These are phyloP conservation scores for Fabriciana adippe DNA, from an alignment of 2,888 invertebrate species.

Conservation along the genomic window DNA sequence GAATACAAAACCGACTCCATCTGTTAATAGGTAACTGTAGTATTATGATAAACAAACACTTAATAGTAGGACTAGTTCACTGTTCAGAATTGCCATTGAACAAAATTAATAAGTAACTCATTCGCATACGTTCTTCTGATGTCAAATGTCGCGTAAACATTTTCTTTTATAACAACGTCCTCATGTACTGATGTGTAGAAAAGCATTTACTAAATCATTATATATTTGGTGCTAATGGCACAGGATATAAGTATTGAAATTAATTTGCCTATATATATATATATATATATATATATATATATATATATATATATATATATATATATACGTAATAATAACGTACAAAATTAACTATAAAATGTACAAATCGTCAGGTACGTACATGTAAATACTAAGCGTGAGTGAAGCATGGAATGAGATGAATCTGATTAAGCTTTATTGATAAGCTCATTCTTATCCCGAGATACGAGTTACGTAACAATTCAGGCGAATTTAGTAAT, in stretches of 20 bases:
- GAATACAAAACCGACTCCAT: slow-evolving; percentile 18
- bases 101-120: slow-evolving; percentile 7
- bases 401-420: slow-evolving; percentile 62
- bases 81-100: slow-evolving; percentile 36
- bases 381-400: slow-evolving; percentile 56
- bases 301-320: too few species aligned
- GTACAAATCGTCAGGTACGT: slow-evolving; percentile 72
- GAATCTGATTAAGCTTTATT: slow-evolving; percentile 30
- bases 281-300: too few species aligned
- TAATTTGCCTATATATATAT: slow-evolving; percentile 28
- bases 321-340: too few species aligned
- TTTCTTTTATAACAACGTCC: neutral
- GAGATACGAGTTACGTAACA: neutral
- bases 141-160: neutral
- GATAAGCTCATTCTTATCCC: slow-evolving; percentile 30
- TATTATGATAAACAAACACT: slow-evolving; percentile 42
- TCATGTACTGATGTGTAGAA: neutral
- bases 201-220: neutral
- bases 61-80: slow-evolving; percentile 61
- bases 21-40: slow-evolving; percentile 25
- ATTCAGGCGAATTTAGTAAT: neutral
- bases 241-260: slow-evolving; percentile 28
- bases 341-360: slow-evolving; percentile 63
- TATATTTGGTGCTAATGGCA: slow-evolving; percentile 31
- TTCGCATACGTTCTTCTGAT: slow-evolving; percentile 11